phyloP scores from a whole-genome alignment of 64 coral and sea anemone genomes.

The Dendronephthya gigantea region DNA sequence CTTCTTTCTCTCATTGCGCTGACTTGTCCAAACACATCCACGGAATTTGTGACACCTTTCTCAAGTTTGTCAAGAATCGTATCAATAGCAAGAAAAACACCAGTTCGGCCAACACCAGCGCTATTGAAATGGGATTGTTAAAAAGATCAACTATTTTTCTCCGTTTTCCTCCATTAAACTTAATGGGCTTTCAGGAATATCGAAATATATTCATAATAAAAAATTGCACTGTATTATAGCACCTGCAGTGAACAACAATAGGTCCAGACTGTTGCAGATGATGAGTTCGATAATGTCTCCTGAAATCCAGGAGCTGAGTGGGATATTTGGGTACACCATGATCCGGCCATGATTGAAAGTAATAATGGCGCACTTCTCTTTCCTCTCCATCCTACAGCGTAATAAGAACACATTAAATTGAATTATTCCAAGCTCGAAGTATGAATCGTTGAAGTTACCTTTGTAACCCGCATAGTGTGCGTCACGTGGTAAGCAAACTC shows the following conservation, averaged over 20 bases:
- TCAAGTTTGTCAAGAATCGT: background rate
- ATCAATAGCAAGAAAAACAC: background rate
- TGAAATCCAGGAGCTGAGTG: slow-evolving; percentile 5
- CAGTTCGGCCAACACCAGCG: slow-evolving; percentile 8
- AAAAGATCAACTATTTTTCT: too few species aligned
- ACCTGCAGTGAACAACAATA: slow-evolving; percentile 30
- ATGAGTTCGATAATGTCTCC: background rate
- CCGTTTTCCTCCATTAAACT: too few species aligned
- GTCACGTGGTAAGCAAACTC: slow-evolving; percentile 26
- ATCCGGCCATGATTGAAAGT: slow-evolving; percentile 24
- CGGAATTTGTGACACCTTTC: background rate
- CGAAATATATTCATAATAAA: background rate
- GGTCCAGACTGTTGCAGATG: background rate
- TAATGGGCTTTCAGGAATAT: too few species aligned
- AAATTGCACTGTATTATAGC: background rate
- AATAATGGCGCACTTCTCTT: background rate
- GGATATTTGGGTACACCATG: slow-evolving; percentile 27
- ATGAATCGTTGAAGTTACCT: background rate
- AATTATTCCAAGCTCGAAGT: background rate
- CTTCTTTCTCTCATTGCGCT: background rate
- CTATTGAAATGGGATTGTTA: background rate
- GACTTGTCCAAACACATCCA: background rate
- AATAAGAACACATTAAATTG: background rate
- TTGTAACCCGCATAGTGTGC: background rate
- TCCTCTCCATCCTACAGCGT: background rate